A percentile compares a stretch with the other conserved stretches of the same genome.
phyloP scores from a whole-genome alignment of 2,888 invertebrate genomes.

The Xestia rhomboidea region DNA sequence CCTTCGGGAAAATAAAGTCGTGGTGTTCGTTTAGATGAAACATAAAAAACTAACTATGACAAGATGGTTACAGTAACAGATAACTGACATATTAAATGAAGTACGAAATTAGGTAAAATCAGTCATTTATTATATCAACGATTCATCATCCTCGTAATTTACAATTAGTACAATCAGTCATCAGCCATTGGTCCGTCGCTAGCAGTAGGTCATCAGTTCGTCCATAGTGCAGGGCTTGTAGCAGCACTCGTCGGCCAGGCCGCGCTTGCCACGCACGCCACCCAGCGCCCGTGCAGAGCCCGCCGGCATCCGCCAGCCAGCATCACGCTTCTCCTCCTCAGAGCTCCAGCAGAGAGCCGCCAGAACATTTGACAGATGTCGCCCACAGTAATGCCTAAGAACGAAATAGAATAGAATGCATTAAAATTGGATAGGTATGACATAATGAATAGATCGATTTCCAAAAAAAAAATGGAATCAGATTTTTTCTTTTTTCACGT shows the following conservation, averaged over 20 bases:
- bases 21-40: background rate
- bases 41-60: too few relatives aligned
- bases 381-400: constrained; percentile 47
- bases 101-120: background rate
- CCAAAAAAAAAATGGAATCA: too few relatives aligned
- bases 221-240: constrained; percentile 68
- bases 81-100: background rate
- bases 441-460: too few relatives aligned
- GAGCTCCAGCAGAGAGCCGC: constrained; percentile 44
- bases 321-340: constrained; percentile 46
- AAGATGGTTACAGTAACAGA: background rate
- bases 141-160: background rate
- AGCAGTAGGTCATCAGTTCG: constrained; percentile 67
- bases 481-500: too few relatives aligned
- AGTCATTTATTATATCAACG: constrained; percentile 29
- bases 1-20: background rate
- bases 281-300: constrained; percentile 15
- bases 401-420: background rate
- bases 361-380: constrained; percentile 38
- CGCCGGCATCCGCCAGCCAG: constrained; percentile 36
- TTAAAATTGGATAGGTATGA: too few relatives aligned
- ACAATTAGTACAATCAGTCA: constrained; percentile 21
- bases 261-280: constrained; percentile 60
- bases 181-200: background rate
- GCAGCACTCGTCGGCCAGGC: constrained; percentile 71